Percentiles rank a stretch among this genome's conserved stretches.
These are phyloP conservation scores for Patella depressa DNA, from an alignment of 2,888 invertebrate species.

Conservation along the genomic window DNA sequence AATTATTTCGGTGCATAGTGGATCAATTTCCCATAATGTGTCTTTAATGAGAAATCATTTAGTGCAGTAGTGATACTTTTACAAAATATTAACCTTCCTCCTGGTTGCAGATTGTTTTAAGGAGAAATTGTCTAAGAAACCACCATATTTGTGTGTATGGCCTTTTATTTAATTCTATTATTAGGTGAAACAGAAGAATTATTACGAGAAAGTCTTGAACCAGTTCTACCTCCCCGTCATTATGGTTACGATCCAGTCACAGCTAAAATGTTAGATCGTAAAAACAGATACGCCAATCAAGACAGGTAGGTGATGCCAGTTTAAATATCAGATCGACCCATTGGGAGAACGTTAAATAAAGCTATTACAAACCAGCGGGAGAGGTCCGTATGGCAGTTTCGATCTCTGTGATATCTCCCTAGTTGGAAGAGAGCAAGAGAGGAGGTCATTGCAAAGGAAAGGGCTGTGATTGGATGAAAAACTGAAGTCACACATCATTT, in stretches of 20 bases:
- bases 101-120: background rate
- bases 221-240: constrained; percentile 30
- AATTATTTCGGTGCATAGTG: too few species aligned
- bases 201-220: constrained; percentile 32
- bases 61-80: background rate
- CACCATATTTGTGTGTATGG: background rate
- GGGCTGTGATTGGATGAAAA: too few species aligned
- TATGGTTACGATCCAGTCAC: constrained; percentile 52
- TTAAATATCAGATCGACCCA: too few species aligned
- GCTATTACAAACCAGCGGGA: too few species aligned
- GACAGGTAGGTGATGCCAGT: constrained; percentile 39
- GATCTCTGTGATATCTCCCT: too few species aligned
- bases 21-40: too few species aligned
- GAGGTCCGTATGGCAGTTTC: too few species aligned
- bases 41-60: too few species aligned
- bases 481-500: too few species aligned
- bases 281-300: constrained; percentile 33
- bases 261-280: constrained; percentile 57
- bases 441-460: too few species aligned
- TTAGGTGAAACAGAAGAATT: constrained; percentile 34
- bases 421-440: too few species aligned
- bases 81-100: background rate
- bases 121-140: background rate
- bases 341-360: too few species aligned
- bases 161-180: background rate